Evolutionary conservation across 2,888 invertebrate species (phyloP).

Genomic region (Calliphora vomitoria): DNA sequence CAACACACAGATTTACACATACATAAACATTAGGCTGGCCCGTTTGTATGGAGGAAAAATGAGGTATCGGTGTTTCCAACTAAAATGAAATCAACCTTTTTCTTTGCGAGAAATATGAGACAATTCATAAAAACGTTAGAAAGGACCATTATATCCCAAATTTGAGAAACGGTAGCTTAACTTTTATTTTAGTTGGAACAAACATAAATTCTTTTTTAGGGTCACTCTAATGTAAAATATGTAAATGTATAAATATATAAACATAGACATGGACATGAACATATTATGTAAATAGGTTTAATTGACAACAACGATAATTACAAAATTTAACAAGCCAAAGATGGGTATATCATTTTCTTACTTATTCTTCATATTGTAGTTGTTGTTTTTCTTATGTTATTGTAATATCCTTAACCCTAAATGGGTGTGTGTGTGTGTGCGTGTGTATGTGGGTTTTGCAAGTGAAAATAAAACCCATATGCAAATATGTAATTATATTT

Average conservation of each 20-base stretch:
- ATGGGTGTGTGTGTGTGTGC: constrained; percentile 32
- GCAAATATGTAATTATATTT: constrained; percentile 68
- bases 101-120: too few species aligned
- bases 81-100: too few species aligned
- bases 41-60: too few species aligned
- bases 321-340: constrained; percentile 69
- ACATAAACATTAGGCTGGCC: too few species aligned
- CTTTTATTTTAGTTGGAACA: too few species aligned
- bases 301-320: constrained; percentile 75
- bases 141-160: too few species aligned
- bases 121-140: too few species aligned
- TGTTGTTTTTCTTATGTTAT: constrained; percentile 3
- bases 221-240: too few species aligned
- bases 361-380: constrained; percentile 18
- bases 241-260: background rate
- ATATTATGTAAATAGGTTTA: constrained; percentile 76
- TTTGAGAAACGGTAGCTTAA: too few species aligned
- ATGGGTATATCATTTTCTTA: constrained; percentile 58
- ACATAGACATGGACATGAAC: constrained; percentile 40
- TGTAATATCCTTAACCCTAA: constrained; percentile 5
- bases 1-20: background rate
- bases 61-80: too few species aligned
- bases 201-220: too few species aligned
- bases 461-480: constrained; percentile 62
- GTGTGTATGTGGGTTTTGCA: too few species aligned